phyloP scores from a whole-genome alignment of 2,113 vertebrate genomes.

The Oreocharis arfaki region DNA sequence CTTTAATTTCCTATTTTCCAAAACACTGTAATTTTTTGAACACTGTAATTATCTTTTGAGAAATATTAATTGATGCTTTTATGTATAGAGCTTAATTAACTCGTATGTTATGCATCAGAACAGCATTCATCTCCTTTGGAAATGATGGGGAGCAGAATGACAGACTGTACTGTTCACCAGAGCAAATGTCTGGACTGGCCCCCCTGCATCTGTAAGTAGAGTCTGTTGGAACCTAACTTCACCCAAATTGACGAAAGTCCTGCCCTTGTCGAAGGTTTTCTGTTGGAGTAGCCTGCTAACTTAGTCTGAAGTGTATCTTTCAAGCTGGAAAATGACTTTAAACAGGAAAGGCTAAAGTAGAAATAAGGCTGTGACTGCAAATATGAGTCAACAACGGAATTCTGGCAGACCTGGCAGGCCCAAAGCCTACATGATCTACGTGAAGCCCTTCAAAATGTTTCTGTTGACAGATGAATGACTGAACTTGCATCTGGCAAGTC shows the following conservation, averaged over 20 bases:
- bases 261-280: slow-evolving; percentile 11
- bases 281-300: slow-evolving; percentile 32
- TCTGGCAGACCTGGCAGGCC: neutral
- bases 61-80: slow-evolving; percentile 10
- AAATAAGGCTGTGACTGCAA: slow-evolving; percentile 42
- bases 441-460: slow-evolving; percentile 14
- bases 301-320: slow-evolving; percentile 44
- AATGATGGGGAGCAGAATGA: neutral
- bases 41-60: neutral
- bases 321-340: slow-evolving; percentile 29
- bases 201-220: slow-evolving; percentile 6
- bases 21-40: slow-evolving; percentile 50
- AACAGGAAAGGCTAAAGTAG: slow-evolving; percentile 32
- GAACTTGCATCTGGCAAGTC: slow-evolving; percentile 1
- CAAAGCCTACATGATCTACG: slow-evolving; percentile 38
- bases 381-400: slow-evolving; percentile 39
- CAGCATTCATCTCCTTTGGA: neutral
- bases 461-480: slow-evolving; percentile 38
- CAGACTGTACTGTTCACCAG: neutral
- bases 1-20: neutral
- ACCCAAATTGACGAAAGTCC: slow-evolving; percentile 48
- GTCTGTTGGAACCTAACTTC: slow-evolving; percentile 26
- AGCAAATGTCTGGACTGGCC: slow-evolving; percentile 10
- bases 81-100: neutral
- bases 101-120: neutral